Evolutionary conservation across 2,113 vertebrate species (phyloP), one percentile per base, ranked within the genome.

Genomic region (Tupaia tana): DNA sequence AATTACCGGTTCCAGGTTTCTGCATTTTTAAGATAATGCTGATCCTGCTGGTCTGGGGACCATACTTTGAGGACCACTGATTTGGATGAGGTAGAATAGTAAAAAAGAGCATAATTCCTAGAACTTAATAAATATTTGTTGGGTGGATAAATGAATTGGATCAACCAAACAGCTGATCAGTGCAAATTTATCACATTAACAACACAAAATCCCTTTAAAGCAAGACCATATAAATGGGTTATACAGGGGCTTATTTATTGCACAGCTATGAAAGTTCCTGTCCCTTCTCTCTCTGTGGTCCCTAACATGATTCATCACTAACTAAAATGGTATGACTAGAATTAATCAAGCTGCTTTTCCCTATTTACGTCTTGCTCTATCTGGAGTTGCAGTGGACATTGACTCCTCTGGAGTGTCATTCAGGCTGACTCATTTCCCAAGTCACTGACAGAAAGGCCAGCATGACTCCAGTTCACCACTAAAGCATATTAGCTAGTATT

Each of bases 401-500:
- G 89, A 0, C 0, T 95, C 63, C 61, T 81, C 77, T 66, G 84
- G 86, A 95, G 92, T 84, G 27, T 92, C 71, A 88, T 95, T 95
- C 69, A 0, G 27, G 89, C 93, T 96, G 94, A 98, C 93, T 98
- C 92, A 97, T 93, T 95, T 89, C 93, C 63, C 8, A 58, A 12
- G 31, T 90, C 74, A 74, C 24, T 96, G 92, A 94, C 70, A 86
- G 75, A 96, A 96, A 97, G 80, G 95, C 95, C 95, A 98, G 67
- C 29, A 0, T 0, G 31, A 19, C 0, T 20, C 73, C 90, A 61
- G 31, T 85, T 95, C 34, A 88, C 16, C 70, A 67, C 14, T 43
- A 2, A 95, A 94, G 2, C 0, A 3, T 3, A 9, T 1, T 2
- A 0, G 74, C 92, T 95, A 14, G n/a, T 95, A 92, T 82, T 83